phyloP scores from a whole-genome alignment of 2,797 vertebrate species.

The Megaceryle alcyon region DNA sequence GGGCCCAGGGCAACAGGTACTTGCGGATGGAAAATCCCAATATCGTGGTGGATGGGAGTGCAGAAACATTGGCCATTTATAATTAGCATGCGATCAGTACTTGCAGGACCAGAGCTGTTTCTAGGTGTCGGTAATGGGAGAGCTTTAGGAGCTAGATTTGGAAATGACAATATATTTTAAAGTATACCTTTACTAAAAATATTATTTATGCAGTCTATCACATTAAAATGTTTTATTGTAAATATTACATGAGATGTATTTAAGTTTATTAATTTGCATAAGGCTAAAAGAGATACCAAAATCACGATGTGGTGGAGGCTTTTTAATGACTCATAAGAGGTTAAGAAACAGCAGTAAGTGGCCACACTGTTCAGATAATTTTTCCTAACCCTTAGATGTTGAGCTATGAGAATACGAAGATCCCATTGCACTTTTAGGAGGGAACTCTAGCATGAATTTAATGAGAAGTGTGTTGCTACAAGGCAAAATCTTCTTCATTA shows the following conservation, averaged over 20 bases:
- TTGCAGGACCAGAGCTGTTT: neutral
- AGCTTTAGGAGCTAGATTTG: neutral
- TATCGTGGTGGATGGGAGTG: neutral
- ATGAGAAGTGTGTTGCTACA: neutral
- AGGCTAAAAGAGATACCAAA: neutral
- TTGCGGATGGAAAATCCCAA: neutral
- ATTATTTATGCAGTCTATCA: neutral
- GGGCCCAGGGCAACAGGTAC: neutral
- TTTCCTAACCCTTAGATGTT: neutral
- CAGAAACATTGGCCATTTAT: neutral
- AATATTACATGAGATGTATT: accelerated
- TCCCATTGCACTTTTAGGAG: neutral
- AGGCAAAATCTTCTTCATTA: conserved; percentile 1
- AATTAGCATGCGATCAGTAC: neutral
- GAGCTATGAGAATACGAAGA: neutral
- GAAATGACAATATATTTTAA: neutral
- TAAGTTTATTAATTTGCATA: neutral
- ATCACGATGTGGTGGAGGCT: accelerated
- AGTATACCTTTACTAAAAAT: neutral
- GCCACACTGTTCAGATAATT: neutral
- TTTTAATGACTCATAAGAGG: neutral
- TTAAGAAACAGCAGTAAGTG: neutral
- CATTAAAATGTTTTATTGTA: neutral
- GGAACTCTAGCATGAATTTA: neutral
- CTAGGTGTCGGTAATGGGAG: neutral